phyloP scores from a whole-genome alignment of 2,888 invertebrate species.

The Microctonus hyperodae region DNA sequence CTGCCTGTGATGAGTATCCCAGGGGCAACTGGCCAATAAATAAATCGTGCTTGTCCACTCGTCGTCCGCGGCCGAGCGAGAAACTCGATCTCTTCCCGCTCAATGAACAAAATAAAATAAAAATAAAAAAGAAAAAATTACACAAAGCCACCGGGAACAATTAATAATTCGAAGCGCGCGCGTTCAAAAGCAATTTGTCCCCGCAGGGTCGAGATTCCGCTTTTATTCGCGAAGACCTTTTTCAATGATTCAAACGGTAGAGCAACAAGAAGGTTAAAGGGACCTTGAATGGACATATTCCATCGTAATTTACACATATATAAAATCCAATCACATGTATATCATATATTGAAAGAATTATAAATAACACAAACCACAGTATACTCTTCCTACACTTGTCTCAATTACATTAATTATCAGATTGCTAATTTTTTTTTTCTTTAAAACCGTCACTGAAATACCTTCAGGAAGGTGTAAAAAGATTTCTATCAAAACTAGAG shows the following conservation, averaged over 20 bases:
- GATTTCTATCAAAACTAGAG: too few species aligned
- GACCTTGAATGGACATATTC: not conserved
- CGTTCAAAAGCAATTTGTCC: conserved; percentile 58
- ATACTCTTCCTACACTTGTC: too few species aligned
- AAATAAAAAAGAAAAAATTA: not conserved
- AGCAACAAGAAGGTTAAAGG: not conserved
- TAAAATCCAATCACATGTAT: not conserved
- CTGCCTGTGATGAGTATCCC: conserved; percentile 34
- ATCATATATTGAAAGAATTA: not conserved
- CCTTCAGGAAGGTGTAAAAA: too few species aligned
- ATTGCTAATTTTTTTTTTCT: too few species aligned
- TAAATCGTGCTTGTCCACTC: conserved; percentile 46
- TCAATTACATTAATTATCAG: too few species aligned
- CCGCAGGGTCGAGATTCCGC: conserved; percentile 47
- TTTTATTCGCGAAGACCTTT: conserved; percentile 28
- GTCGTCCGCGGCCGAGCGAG: conserved; percentile 41
- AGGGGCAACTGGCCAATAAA: conserved; percentile 54
- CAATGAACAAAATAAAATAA: not conserved
- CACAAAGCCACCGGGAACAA: conserved; percentile 47
- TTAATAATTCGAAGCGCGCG: conserved; percentile 59
- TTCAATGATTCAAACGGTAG: not conserved
- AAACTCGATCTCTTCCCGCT: conserved; percentile 37
- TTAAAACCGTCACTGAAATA: too few species aligned
- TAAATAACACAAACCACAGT: too few species aligned
- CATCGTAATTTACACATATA: not conserved